A percentile compares a stretch with the other conserved stretches of the same genome.
Evolutionary conservation across 2,113 vertebrate species (phyloP).

Genomic region (Podarcis cretensis): DNA sequence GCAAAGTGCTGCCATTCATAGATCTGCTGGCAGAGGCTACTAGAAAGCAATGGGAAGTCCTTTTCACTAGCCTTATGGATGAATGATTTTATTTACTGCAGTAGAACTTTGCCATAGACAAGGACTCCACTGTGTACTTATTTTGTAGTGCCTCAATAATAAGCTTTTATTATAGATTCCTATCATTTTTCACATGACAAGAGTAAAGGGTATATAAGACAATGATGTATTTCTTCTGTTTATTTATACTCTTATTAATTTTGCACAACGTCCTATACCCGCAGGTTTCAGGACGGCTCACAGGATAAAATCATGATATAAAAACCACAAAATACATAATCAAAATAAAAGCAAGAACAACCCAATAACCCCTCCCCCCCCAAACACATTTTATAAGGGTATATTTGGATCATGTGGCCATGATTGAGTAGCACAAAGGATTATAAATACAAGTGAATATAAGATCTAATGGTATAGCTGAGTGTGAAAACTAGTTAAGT

Average conservation of each 20-base stretch:
- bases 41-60: slow-evolving; percentile 48
- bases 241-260: too few species aligned
- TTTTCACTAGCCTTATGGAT: slow-evolving; percentile 15
- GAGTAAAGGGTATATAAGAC: neutral
- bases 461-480: neutral
- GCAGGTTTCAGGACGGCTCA: too few species aligned
- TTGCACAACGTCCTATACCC: too few species aligned
- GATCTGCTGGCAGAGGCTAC: slow-evolving; percentile 61
- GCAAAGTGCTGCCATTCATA: slow-evolving; percentile 46
- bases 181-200: neutral
- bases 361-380: too few species aligned
- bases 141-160: neutral
- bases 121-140: neutral
- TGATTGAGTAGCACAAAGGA: neutral
- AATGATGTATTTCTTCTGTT: neutral
- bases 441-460: neutral
- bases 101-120: neutral
- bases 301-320: too few species aligned
- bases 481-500: neutral
- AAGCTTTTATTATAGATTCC: neutral
- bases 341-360: too few species aligned
- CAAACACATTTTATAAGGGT: too few species aligned
- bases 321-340: too few species aligned
- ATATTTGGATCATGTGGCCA: neutral
- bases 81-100: neutral